Base-by-base conservation (phyloP, 2,888 invertebrate species). In the Temnothorax unifasciatus region DNA sequence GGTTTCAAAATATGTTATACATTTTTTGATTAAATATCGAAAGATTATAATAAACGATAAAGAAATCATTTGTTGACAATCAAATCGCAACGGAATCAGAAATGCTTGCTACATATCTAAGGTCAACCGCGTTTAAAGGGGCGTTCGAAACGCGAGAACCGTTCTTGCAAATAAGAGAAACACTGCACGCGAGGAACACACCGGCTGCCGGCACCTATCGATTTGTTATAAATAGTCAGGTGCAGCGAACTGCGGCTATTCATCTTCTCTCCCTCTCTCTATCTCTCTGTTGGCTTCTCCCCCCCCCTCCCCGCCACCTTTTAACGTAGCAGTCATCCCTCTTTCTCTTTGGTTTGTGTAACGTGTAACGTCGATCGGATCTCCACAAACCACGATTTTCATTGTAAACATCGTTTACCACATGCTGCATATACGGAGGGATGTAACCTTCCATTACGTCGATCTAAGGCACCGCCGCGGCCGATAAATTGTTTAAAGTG, bases 151-250 rank as follows among this genome's bases (percentile, higher is more conserved):
- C 29, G 50, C 71, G 34, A 44, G 54, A 47, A 68, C 68, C 68
- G 73, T 84, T 6, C 47, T 85, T 76, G 71, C 89, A 82, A 85
- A 86, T 84, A 86, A 82, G 57, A 81, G 71, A 81, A 66, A 54
- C 50, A 25, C 59, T 64, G 81, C 84, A 84, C 86, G 88, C 71
- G 86, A 90, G 84, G 86, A 88, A 90, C 83, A 84, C 86, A 87
- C 71, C 85, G 85, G 38, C 76, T 83, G 85, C 66, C 87, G 75
- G 87, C 82, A 84, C 68, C 84, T 90, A 91, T 91, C 87, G 92
- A 91, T 91, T 89, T 84, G 90, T 89, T 90, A 91, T 92, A 91
- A 92, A 92, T 91, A 91, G 90, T 89, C 86, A 79, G 84, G 87
- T 90, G 87, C 90, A 88, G 83, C 85, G 89, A 88, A 88, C 88